Percentiles rank a stretch among this genome's conserved stretches.
Evolutionary conservation across 2,797 vertebrate species (phyloP).

Genomic region (Leptodactylus fallax): DNA sequence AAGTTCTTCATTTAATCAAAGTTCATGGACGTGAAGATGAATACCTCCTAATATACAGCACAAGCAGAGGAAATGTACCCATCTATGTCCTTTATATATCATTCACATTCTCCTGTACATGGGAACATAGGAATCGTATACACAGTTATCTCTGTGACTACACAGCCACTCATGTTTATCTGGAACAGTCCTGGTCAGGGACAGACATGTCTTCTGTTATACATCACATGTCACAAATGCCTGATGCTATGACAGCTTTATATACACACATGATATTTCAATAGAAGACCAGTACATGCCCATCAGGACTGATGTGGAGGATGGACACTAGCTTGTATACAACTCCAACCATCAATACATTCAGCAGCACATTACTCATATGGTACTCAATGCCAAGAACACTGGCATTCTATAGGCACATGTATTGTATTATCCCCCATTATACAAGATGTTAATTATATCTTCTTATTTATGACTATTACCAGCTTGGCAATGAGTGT

Average conservation of each 20-base stretch:
- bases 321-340: not conserved
- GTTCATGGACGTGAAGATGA: not conserved
- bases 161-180: conserved; percentile 21
- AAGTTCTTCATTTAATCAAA: conserved; percentile 8
- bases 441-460: not conserved
- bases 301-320: not conserved
- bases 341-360: not conserved
- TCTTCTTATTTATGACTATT: not conserved
- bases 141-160: not conserved
- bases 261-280: conserved; percentile 23
- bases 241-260: conserved; percentile 32
- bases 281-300: conserved; percentile 6
- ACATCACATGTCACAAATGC: conserved; percentile 46
- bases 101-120: not conserved
- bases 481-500: not conserved
- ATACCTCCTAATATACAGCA: not conserved
- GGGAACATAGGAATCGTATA: not conserved
- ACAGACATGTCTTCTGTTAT: conserved; percentile 41
- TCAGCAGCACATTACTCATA: not conserved
- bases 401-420: not conserved
- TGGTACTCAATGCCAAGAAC: not conserved
- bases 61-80: not conserved
- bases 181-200: not conserved
- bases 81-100: not conserved
- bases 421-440: not conserved